Evolutionary conservation across 1,140 invertebrate genomes (phyloP).

Genomic region (Philopotamus ludificatus): DNA sequence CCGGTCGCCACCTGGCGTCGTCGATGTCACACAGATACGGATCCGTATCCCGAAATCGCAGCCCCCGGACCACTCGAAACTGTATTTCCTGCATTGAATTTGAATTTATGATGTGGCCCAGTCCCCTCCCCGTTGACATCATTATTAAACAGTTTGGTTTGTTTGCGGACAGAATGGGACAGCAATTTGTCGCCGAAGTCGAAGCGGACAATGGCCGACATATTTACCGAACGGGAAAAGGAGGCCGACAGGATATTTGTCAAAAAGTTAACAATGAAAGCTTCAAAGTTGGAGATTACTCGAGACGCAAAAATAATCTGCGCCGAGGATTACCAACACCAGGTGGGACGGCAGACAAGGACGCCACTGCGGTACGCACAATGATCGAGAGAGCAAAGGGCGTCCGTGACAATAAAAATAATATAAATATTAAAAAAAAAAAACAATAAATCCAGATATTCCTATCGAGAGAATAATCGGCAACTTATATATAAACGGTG

Average conservation of each 20-base stretch:
- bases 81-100: too few species aligned
- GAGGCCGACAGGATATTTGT: constrained; percentile 16
- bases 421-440: not conserved
- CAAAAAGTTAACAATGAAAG: constrained; percentile 37
- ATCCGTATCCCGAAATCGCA: too few species aligned
- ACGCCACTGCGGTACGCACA: not conserved
- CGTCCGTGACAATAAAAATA: too few species aligned
- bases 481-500: too few species aligned
- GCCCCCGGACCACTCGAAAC: too few species aligned
- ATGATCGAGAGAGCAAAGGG: not conserved
- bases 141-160: constrained; percentile 1
- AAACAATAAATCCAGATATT: too few species aligned
- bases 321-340: constrained; percentile 25
- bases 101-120: too few species aligned
- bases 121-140: not conserved
- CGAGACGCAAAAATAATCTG: constrained; percentile 33
- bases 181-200: constrained; percentile 33
- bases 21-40: too few species aligned
- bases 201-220: constrained; percentile 16
- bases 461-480: too few species aligned
- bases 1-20: too few species aligned
- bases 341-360: constrained; percentile 1
- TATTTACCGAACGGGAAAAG: constrained; percentile 23
- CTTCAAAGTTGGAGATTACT: constrained; percentile 32
- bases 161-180: not conserved